Percentiles rank a stretch among this genome's conserved stretches.
Conservation (phyloP, 2,113 vertebrate genomes). For the Passer montanus region DNA sequence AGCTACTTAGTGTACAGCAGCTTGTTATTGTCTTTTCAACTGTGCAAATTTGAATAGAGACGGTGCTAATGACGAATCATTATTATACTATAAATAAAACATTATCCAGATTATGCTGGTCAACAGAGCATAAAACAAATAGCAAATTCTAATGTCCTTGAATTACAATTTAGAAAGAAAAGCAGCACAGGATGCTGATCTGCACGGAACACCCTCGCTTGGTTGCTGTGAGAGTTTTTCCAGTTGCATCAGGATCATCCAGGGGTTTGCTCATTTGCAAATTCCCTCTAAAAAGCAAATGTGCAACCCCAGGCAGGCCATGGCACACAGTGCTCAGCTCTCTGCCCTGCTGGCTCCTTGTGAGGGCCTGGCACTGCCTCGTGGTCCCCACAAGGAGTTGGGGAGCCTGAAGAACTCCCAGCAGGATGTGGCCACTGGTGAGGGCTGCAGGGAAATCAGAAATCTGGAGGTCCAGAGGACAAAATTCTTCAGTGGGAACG, state of each 20-base stretch:
- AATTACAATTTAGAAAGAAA: background rate
- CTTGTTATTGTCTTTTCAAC: constrained; percentile 27
- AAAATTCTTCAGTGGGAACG: background rate
- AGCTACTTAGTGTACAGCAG: background rate
- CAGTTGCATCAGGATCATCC: background rate
- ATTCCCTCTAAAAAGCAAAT: background rate
- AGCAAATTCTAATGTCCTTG: constrained; percentile 14
- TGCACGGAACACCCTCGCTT: background rate
- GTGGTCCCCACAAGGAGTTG: background rate
- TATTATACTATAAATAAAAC: constrained; percentile 65
- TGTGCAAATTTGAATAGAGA: constrained; percentile 31
- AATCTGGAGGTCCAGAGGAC: too few relatives aligned
- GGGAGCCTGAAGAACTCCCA: fast-evolving
- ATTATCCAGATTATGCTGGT: constrained; percentile 47
- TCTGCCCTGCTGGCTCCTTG: fast-evolving
- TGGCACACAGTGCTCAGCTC: fast-evolving
- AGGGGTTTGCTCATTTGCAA: background rate
- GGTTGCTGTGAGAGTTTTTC: background rate
- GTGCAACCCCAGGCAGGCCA: background rate
- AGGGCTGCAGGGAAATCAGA: fast-evolving
- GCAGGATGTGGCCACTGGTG: fast-evolving
- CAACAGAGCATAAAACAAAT: constrained; percentile 49
- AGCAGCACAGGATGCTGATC: background rate
- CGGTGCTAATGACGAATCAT: constrained; percentile 28
- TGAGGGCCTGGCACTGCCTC: fast-evolving